Evolutionary conservation across 2,888 invertebrate species (phyloP), one percentile per base, ranked within the genome.

Genomic region (Platerodrilus igneus): DNA sequence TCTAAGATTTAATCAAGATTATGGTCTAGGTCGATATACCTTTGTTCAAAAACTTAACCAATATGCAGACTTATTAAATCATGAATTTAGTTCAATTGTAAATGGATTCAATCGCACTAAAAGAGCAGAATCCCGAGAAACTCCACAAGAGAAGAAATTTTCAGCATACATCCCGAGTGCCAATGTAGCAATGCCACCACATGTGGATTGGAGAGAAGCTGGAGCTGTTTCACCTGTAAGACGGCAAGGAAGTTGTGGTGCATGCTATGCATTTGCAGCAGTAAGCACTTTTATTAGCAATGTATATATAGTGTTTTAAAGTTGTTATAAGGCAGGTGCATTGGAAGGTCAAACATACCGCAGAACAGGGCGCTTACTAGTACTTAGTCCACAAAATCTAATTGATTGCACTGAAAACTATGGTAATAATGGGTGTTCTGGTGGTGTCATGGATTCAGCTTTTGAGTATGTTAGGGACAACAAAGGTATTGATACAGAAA

Each of bases 401-500:
- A 63, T 77, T 16, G 77, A 77, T 53, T 77, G 77, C 52, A 70
- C 72, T 2, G 55, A 48, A n/a, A 57, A 63, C 2, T 72, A 70
- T 43, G 72, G 69, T 6, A 76, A 76, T 52, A 58, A 67, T 20
- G 77, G 76, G 2, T 77, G 77, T 51, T 57, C 66, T 19, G 77
- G 77, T 9, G 77, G 76, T 18, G 55, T 70, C 13, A 71, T 75
- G 71, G 70, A 73, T 47, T 63, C 67, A 8, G 71, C 72, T 13
- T 75, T 71, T 54, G 55, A 72, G 55, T 73, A 73, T 55, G 60
- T 73, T 15, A 59, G 64, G 40, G 60, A 63, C n/a, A 73, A 74
- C 57, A 52, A 54, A 4, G 79, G 79, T n/a, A 71, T 79, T 29
- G 76, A 78, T 55, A 73, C 73, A 1, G 77, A 74, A 49, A 53